Base-by-base conservation (phyloP, 2,113 vertebrate genomes). In the Elachura formosa region DNA sequence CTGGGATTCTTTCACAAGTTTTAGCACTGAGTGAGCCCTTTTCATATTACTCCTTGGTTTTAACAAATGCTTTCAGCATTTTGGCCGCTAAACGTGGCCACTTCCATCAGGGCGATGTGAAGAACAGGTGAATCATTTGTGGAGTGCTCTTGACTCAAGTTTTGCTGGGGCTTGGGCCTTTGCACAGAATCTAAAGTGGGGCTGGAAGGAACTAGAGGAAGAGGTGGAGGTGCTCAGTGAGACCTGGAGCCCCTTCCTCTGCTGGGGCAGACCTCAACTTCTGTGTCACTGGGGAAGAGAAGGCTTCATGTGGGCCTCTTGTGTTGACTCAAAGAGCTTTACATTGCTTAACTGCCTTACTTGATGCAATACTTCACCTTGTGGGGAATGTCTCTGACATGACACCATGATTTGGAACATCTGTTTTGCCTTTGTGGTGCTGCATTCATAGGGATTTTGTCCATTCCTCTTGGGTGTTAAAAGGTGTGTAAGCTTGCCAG, bases 41-140 rank as follows among this genome's bases (percentile, higher is more conserved):
- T 55, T 21, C 2, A 2, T 20, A 31, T 36, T 9, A 9, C 11
- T 19, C 3, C 45, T 45, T 54, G 20, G 7, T 28, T 73, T 62
- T 62, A 68, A 26, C 33, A 26, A 66, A 43, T 12, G 8, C 15
- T 72, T 21, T 78, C 26, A 38, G 25, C 17, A 55, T 71, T 78
- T 75, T 16, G n/a, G 10, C 5, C 4, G 1, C 49, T 61, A 45
- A 61, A 14, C 17, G 3, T 24, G 36, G 1, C 31, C 0, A 2
- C 16, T 68, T 75, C 31, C 34, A 38, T 5, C 22, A 12, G 21
- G 31, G 29, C 76, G 24, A 29, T 43, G 12, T n/a, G 18, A 73
- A 18, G 56, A 48, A 41, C 19, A 24, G 8, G 12, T 11, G 36
- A 58, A 26, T n/a, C 46, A 21, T 38, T 78, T 67, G 21, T 56